Evolutionary conservation across 2,113 vertebrate genomes (phyloP), one percentile per base, ranked within the genome.

Genomic region (Muntiacus muntjak): DNA sequence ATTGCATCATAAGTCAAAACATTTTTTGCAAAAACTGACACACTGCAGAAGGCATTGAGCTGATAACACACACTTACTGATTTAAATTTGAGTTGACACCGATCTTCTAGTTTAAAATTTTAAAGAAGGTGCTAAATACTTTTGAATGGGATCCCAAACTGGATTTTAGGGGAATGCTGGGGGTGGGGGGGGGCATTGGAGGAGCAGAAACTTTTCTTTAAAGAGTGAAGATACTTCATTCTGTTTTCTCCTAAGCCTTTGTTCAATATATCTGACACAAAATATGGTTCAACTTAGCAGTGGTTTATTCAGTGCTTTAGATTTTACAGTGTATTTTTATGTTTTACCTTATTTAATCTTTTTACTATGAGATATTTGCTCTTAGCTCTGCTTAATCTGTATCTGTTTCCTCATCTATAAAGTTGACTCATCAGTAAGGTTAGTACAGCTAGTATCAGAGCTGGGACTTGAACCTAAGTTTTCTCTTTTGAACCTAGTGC

Each of bases 71-170:
- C 21, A 87, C 58, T 89, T 57, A 57, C 16, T 89, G 58, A 57
- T 45, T 78, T 85, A 81, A 85, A 83, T 17, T 76, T 93, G 43
- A 96, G 64, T 89, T 94, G 81, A 40, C 76, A 78, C 8, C 43
- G 15, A 36, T 87, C 40, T 94, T 96, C 79, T 36, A 96, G 36
- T 87, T 96, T 87, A 90, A 94, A 76, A 60, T 9, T 87, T 95
- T 74, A 57, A 83, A 82, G 47, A 91, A 94, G n/a, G 26, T 58
- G 50, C 45, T 50, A 16, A 94, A 67, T 96, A 45, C 11, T 83
- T 96, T 94, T 79, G 4, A 85, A n/a, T 96, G 92, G 93, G 54
- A 87, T 93, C 19, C 9, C 12, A 43, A 82, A 54, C 16, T 91
- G 45, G n/a, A 85, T 90, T 93, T 83, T 26, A n/a, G 23, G 14